These are phyloP conservation scores for Allygus modestus DNA, from an alignment of 2,888 invertebrate genomes.

Conservation along the genomic window DNA sequence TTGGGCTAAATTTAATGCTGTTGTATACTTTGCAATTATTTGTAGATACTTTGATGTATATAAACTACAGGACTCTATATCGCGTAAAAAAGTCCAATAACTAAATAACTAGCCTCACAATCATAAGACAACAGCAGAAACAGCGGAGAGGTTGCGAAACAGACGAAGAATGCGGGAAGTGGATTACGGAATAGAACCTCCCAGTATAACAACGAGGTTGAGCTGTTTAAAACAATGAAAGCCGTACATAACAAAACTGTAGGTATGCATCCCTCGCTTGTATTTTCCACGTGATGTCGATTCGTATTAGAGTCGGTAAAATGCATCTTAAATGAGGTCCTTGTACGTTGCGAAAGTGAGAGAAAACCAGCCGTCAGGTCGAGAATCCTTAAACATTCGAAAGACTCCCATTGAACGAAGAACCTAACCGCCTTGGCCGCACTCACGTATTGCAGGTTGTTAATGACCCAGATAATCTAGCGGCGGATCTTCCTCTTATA, in stretches of 20 bases:
- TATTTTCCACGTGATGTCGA: neutral
- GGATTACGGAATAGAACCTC: too few species aligned
- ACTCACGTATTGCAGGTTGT: neutral
- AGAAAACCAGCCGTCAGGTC: neutral
- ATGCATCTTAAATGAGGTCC: neutral
- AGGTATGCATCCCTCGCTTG: too few species aligned
- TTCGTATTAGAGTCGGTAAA: neutral
- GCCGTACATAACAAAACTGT: too few species aligned
- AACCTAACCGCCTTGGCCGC: slow-evolving; percentile 6
- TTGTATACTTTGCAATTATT: too few species aligned
- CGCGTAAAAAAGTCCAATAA: too few species aligned
- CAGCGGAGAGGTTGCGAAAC: neutral
- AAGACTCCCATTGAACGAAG: neutral
- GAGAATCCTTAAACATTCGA: slow-evolving; percentile 24
- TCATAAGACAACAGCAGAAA: too few species aligned
- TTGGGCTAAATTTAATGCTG: too few species aligned
- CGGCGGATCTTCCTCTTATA: slow-evolving; percentile 2
- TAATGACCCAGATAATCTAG: slow-evolving; percentile 4
- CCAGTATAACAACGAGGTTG: too few species aligned
- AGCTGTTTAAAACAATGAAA: too few species aligned
- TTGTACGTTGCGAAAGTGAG: slow-evolving; percentile 28
- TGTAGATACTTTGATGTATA: too few species aligned
- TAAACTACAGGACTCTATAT: too few species aligned
- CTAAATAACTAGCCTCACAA: too few species aligned
- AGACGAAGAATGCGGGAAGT: neutral